Evolutionary conservation across 2,797 vertebrate genomes (phyloP).

Genomic region (Propithecus deckenii): DNA sequence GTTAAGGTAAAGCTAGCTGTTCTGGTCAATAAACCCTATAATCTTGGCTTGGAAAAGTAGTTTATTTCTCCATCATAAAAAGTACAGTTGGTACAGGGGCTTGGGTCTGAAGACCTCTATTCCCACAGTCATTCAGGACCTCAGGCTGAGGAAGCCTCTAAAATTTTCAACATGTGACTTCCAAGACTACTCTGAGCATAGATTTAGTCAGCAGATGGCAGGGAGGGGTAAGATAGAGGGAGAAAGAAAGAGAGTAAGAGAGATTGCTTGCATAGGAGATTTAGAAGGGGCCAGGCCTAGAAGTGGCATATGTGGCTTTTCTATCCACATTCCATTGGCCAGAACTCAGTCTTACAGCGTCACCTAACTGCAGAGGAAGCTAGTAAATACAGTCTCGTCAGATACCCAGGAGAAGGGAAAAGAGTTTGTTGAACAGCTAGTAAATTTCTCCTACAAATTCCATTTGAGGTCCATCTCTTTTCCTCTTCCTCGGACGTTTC

Average conservation of each 20-base stretch:
- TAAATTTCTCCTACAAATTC: slow-evolving; percentile 9
- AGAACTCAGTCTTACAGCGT: background rate
- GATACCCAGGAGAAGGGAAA: background rate
- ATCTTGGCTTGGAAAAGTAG: slow-evolving; percentile 14
- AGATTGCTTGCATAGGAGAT: background rate
- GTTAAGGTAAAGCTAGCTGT: background rate
- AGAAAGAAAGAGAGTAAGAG: slow-evolving; percentile 13
- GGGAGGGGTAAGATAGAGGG: background rate
- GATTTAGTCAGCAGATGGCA: slow-evolving; percentile 17
- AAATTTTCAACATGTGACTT: slow-evolving; percentile 21
- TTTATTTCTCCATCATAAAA: slow-evolving; percentile 47
- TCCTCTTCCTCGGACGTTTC: background rate
- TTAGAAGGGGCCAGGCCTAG: background rate
- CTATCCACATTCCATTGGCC: background rate
- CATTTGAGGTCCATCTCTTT: background rate
- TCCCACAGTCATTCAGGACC: background rate
- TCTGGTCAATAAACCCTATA: background rate
- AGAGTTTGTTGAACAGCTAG: background rate
- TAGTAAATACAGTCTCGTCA: slow-evolving; percentile 23
- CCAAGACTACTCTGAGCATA: background rate
- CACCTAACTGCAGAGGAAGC: background rate
- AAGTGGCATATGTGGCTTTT: slow-evolving; percentile 21
- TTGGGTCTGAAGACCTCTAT: background rate
- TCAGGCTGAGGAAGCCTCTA: background rate
- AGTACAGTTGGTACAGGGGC: background rate